Conservation (phyloP, 2,888 invertebrate genomes). For the Marronus borbonicus region DNA sequence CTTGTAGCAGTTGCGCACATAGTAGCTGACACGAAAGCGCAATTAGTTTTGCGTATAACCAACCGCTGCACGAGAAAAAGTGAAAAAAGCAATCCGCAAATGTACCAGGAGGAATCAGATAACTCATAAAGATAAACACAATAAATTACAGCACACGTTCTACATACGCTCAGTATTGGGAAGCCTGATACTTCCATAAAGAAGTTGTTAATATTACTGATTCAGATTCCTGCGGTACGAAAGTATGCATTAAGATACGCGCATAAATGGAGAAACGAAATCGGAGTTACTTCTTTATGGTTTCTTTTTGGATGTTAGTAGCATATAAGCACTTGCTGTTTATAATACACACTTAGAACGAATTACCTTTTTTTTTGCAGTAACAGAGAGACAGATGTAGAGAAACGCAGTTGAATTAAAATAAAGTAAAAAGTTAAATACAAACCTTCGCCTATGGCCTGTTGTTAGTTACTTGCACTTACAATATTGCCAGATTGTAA, state of each 20-base stretch:
- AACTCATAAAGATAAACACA: constrained; percentile 41
- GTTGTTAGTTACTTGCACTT: constrained; percentile 1
- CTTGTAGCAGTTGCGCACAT: not conserved
- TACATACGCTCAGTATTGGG: constrained; percentile 13
- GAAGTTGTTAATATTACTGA: constrained; percentile 34
- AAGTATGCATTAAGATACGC: constrained; percentile 1
- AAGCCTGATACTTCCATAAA: constrained; percentile 15
- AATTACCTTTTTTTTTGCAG: constrained; percentile 15
- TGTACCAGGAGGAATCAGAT: constrained; percentile 25
- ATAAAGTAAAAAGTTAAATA: not conserved
- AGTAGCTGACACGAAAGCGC: not conserved
- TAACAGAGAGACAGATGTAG: constrained; percentile 9
- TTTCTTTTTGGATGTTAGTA: constrained; percentile 3
- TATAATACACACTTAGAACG: constrained; percentile 9
- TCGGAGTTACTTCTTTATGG: not conserved
- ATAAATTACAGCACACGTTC: constrained; percentile 37
- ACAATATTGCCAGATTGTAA: not conserved
- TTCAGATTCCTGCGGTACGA: constrained; percentile 30
- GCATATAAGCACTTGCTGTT: constrained; percentile 2
- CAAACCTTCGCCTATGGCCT: not conserved
- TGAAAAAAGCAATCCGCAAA: constrained; percentile 11
- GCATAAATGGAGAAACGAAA: constrained; percentile 5
- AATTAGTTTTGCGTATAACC: not conserved
- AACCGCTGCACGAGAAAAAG: not conserved
- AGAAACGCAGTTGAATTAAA: constrained; percentile 9